phyloP scores from a whole-genome alignment of 1,140 invertebrate species.

The Pentalonia nigronervosa region DNA sequence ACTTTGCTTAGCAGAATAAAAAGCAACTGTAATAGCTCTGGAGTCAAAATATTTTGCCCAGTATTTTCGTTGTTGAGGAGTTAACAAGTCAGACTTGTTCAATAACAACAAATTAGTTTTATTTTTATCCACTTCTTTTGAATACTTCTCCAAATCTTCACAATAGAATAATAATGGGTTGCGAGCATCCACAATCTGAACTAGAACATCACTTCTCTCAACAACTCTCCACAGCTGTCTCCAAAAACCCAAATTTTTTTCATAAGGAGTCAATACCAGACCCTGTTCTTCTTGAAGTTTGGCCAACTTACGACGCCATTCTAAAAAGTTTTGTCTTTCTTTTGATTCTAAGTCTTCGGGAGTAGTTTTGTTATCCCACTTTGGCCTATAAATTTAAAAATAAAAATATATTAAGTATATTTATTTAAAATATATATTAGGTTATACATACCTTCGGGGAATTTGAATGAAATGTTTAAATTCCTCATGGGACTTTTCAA shows the following conservation, averaged over 20 bases:
- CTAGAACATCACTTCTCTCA: constrained; percentile 91
- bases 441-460: constrained; percentile 72
- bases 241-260: constrained; percentile 98
- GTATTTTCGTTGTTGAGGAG: constrained; percentile 76
- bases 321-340: constrained; percentile 84
- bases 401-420: background rate
- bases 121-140: constrained; percentile 79
- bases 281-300: constrained; percentile 81
- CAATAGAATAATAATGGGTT: constrained; percentile 95
- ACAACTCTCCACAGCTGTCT: constrained; percentile 97
- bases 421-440: background rate
- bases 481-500: constrained; percentile 72
- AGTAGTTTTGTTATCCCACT: constrained; percentile 79
- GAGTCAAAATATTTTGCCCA: constrained; percentile 91
- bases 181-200: constrained; percentile 96
- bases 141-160: constrained; percentile 93
- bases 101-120: constrained; percentile 88
- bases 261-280: constrained; percentile 92
- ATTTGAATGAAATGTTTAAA: constrained; percentile 76
- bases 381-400: constrained; percentile 70
- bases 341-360: constrained; percentile 77
- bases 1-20: constrained; percentile 81
- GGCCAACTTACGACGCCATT: constrained; percentile 86
- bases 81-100: constrained; percentile 97
- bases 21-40: constrained; percentile 74